Evolutionary conservation across 2,888 invertebrate genomes (phyloP), one percentile per base, ranked within the genome.

Genomic region (Nephrocerus scutellatus): DNA sequence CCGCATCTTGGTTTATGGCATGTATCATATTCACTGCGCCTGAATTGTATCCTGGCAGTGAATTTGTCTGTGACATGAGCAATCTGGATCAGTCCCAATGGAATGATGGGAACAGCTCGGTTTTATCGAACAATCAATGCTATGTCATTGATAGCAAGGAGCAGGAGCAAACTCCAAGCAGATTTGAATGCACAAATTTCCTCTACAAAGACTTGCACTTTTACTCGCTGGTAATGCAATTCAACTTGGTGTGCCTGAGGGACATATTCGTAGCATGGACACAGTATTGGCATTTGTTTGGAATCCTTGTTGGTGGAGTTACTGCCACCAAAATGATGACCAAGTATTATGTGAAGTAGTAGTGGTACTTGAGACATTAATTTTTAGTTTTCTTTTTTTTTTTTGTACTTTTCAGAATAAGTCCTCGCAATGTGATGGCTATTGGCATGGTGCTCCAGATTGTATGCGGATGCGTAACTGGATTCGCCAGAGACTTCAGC

Each of bases 1-100:
- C 71, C 3, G 63, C 71, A 5, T 70, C 71, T 3, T 72, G 72
- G 72, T 71, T 71, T 47, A 72, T 72, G 72, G 70, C 71, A 32
- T 69, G 69, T 48, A 65, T 72, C 13, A 68, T 71, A 24, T 71
- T 70, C 46, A 70, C 70, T 2, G 70, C 70, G 1, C 71, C 71
- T 3, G 60, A 61, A 22, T 53, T 70, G 2, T 56, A 61, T 42
- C 55, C 64, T 0, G 51, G 50, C 12, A 47, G 51, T 0, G 62
- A 64, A 29, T 64, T 57, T 35, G 41, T 36, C 41, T 65, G 65
- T 44, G 59, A 59, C 30, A 41, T 52, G 0, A 46, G 46, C 29
- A 44, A 46, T 12, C 37, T 50, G 30, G 7, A 51, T 39, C 52
- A 52, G 24, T 57, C 47, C 3, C n/a, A n/a, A n/a, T n/a, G 21